These are phyloP conservation scores for Junonia oenone DNA, from an alignment of 2,888 invertebrate species.

Conservation along the genomic window DNA sequence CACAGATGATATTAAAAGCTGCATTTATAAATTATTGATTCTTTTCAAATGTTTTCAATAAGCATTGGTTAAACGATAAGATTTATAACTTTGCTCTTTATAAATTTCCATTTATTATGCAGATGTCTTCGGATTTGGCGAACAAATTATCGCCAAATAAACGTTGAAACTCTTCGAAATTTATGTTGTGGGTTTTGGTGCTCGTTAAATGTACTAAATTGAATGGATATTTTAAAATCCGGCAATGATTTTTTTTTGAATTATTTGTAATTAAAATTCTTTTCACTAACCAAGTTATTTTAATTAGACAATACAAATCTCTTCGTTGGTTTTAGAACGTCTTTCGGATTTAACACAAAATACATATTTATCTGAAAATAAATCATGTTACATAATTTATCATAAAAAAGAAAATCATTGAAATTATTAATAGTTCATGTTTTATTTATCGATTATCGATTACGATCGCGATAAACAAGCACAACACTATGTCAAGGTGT, in stretches of 20 bases:
- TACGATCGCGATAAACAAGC: slow-evolving; percentile 8
- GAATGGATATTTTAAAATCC: slow-evolving; percentile 5
- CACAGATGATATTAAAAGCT: too few relatives aligned
- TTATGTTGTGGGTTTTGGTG: slow-evolving; percentile 13
- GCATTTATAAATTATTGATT: not conserved
- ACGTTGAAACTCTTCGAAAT: slow-evolving; percentile 11
- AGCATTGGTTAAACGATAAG: not conserved
- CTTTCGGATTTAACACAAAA: not conserved
- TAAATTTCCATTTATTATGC: slow-evolving; percentile 10
- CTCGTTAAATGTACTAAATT: slow-evolving; percentile 14
- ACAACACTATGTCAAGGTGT: slow-evolving; percentile 4
- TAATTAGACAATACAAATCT: not conserved
- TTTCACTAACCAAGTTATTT: not conserved
- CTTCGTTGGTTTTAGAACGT: not conserved
- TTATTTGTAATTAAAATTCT: slow-evolving; percentile 13
- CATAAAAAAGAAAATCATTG: not conserved
- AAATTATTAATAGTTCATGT: not conserved
- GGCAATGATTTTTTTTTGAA: not conserved
- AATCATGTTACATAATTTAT: too few relatives aligned
- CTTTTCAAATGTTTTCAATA: not conserved
- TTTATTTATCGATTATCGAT: not conserved
- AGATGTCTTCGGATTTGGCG: slow-evolving; percentile 7
- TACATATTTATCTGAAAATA: too few relatives aligned
- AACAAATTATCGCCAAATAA: slow-evolving; percentile 11
- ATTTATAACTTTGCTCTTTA: not conserved